A percentile compares a stretch with the other conserved stretches of the same genome.
These are phyloP conservation scores for Coreoperca whiteheadi DNA, from an alignment of 2,113 vertebrate species.

Conservation along the genomic window DNA sequence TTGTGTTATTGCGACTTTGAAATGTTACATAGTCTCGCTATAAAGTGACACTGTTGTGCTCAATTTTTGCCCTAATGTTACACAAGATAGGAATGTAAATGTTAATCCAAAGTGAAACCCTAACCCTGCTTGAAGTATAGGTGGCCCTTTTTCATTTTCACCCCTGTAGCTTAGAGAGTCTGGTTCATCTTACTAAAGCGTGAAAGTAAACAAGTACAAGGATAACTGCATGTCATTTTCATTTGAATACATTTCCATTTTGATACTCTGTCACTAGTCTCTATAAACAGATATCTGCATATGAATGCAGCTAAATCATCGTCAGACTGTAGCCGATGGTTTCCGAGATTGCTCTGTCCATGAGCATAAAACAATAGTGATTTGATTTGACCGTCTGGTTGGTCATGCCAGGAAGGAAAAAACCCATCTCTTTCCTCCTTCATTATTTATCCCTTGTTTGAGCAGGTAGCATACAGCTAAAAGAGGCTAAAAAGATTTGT, in stretches of 20 bases:
- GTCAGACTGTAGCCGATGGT: too few species aligned
- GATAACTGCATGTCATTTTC: neutral
- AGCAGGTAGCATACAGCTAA: neutral
- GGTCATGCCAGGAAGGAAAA: neutral
- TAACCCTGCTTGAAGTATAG: neutral
- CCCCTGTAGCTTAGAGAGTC: too few species aligned
- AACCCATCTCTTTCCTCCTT: neutral
- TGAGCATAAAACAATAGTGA: neutral
- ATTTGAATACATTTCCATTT: slow-evolving; percentile 6
- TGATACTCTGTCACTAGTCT: neutral
- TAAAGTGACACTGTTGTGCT: neutral
- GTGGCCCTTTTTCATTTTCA: neutral
- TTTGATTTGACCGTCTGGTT: neutral
- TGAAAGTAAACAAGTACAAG: neutral
- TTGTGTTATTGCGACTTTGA: neutral
- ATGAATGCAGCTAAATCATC: too few species aligned
- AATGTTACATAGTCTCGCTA: neutral
- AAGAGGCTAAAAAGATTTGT: too few species aligned
- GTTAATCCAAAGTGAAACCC: neutral
- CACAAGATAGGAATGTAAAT: too few species aligned
- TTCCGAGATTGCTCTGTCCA: neutral
- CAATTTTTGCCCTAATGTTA: neutral
- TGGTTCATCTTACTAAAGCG: neutral
- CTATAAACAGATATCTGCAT: too few species aligned
- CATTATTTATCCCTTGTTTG: neutral